These are phyloP conservation scores for Andinoacara biseriatus DNA, from an alignment of 2,113 vertebrate species.

Conservation along the genomic window DNA sequence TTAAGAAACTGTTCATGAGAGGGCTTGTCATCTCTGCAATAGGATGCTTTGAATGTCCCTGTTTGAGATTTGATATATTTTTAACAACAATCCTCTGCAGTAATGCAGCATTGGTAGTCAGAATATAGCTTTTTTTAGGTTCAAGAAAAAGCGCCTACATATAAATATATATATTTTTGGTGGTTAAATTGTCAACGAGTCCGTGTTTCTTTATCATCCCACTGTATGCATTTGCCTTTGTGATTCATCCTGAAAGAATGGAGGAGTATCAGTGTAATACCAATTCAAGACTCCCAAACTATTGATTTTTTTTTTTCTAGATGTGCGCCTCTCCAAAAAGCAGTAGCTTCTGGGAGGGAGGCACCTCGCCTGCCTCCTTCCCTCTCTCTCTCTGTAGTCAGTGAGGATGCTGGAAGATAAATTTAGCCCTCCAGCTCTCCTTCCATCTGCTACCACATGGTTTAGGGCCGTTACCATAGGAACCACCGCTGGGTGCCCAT, in stretches of 20 bases:
- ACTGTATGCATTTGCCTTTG: background rate
- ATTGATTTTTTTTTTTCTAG: constrained; percentile 68
- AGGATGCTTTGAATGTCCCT: background rate
- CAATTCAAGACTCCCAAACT: constrained; percentile 42
- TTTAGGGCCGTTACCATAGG: constrained; percentile 85
- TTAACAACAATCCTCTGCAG: background rate
- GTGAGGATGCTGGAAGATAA: constrained; percentile 83
- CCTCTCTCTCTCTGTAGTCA: constrained; percentile 63
- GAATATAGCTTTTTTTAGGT: background rate
- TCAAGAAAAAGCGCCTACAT: background rate
- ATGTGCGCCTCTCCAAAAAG: constrained; percentile 55
- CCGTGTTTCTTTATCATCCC: background rate
- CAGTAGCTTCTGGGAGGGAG: constrained; percentile 52
- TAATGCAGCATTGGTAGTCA: background rate
- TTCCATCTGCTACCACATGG: constrained; percentile 84
- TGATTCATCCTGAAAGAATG: constrained; percentile 14
- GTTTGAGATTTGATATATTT: background rate
- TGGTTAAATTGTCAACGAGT: background rate
- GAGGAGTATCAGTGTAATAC: constrained; percentile 4
- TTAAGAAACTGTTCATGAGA: background rate
- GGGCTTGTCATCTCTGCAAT: background rate
- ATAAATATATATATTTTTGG: background rate
- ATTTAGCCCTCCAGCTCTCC: constrained; percentile 84
- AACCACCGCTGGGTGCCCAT: constrained; percentile 82
- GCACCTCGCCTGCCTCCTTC: constrained; percentile 51